A percentile compares a stretch with the other conserved stretches of the same genome.
These are phyloP conservation scores for Myotis yumanensis DNA, from an alignment of 2,113 vertebrate species.

Conservation along the genomic window DNA sequence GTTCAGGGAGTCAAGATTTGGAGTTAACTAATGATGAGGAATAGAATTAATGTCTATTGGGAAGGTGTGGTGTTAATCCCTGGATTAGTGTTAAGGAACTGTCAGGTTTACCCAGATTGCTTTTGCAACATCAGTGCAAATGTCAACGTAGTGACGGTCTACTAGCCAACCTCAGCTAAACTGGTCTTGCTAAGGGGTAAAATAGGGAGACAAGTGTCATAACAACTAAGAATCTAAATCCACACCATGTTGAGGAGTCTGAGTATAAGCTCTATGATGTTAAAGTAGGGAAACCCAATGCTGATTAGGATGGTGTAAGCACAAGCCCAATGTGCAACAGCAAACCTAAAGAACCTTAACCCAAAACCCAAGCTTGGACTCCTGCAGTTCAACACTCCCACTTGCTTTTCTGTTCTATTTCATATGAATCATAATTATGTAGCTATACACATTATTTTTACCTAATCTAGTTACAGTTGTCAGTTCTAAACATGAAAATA, in stretches of 20 bases:
- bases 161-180: background rate
- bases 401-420: constrained; percentile 20
- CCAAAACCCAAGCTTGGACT: background rate
- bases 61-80: background rate
- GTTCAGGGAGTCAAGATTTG: background rate
- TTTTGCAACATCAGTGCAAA: background rate
- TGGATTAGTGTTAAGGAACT: background rate
- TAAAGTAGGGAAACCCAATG: background rate
- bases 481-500: constrained; percentile 18
- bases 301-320: background rate
- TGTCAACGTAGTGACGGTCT: background rate
- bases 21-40: background rate
- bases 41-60: background rate
- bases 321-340: background rate
- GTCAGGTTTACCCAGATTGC: background rate
- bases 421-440: background rate
- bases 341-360: background rate
- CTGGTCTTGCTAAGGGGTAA: background rate
- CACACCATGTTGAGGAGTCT: background rate
- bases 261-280: background rate
- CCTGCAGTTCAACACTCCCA: background rate
- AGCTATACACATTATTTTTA: constrained; percentile 8
- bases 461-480: constrained; percentile 36
- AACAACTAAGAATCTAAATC: background rate
- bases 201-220: background rate